phyloP scores from a whole-genome alignment of 2,888 invertebrate genomes.

The Drosophila yooni region DNA sequence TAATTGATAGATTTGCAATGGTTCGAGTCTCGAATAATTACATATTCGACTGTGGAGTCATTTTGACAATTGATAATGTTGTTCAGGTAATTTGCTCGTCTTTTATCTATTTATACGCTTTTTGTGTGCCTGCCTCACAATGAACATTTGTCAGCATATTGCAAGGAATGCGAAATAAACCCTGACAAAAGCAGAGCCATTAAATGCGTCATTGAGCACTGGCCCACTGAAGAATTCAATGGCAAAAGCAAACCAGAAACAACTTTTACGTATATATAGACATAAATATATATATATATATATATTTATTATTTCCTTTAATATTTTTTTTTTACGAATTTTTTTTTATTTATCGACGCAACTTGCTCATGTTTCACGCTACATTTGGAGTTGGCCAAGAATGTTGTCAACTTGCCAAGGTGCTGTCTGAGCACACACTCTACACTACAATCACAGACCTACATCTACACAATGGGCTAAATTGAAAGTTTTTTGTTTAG shows the following conservation, averaged over 20 bases:
- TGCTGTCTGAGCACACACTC: conserved; percentile 22
- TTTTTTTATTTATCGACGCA: conserved; percentile 6
- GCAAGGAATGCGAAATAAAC: conserved; percentile 54
- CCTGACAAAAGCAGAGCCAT: conserved; percentile 62
- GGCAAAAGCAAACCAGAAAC: conserved; percentile 10
- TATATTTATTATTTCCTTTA: conserved; percentile 2
- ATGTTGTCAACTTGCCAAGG: conserved; percentile 56
- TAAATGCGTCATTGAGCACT: conserved; percentile 75
- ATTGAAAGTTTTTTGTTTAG: background rate
- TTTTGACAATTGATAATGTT: conserved; percentile 22
- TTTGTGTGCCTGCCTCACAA: conserved; percentile 16
- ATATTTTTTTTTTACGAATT: conserved; percentile 8
- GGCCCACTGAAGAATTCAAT: conserved; percentile 40
- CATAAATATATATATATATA: background rate
- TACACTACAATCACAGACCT: conserved; percentile 1
- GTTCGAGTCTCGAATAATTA: conserved; percentile 49
- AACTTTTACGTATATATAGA: conserved; percentile 27
- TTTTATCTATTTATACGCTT: conserved; percentile 1
- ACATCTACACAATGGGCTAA: conserved; percentile 10
- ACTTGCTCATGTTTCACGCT: conserved; percentile 61
- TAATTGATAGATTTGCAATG: conserved; percentile 57
- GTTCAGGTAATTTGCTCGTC: conserved; percentile 39
- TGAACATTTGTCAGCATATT: conserved; percentile 52
- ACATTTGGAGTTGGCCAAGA: conserved; percentile 50
- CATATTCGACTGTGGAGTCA: conserved; percentile 35